Evolutionary conservation across 2,113 vertebrate species (phyloP).

Genomic region (Callocephalon fimbriatum): DNA sequence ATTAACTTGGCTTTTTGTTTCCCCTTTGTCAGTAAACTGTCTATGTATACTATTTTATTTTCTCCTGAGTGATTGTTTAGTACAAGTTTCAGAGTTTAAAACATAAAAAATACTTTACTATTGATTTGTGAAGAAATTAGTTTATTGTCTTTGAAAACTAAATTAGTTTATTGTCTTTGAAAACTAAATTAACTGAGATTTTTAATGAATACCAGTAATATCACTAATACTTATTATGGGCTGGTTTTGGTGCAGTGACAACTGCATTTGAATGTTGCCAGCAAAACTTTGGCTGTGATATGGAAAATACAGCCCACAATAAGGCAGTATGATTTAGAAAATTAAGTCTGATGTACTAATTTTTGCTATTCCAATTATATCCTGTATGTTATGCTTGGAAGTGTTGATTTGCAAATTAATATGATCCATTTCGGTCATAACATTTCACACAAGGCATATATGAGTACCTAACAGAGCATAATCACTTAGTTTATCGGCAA

Average conservation of each 20-base stretch:
- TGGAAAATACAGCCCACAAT: neutral
- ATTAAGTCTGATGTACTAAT: neutral
- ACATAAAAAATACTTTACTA: neutral
- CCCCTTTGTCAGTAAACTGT: neutral
- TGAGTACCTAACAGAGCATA: neutral
- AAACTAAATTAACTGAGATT: neutral
- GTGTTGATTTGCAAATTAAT: neutral
- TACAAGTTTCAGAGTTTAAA: conserved; percentile 1
- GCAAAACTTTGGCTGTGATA: neutral
- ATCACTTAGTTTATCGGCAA: neutral
- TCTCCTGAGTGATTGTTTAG: neutral
- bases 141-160: neutral
- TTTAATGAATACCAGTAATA: neutral
- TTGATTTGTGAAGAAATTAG: neutral
- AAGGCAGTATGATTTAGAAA: neutral
- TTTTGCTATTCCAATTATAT: neutral
- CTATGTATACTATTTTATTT: neutral
- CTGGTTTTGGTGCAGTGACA: neutral
- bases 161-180: conserved; percentile 1
- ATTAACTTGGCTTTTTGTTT: neutral
- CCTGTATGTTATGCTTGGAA: rapidly evolving
- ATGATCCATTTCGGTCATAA: rapidly evolving
- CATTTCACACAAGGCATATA: neutral
- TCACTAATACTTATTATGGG: neutral
- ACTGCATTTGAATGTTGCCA: neutral